These are phyloP conservation scores for Pseudomyrmex concolor DNA, from an alignment of 1,140 invertebrate genomes.

Conservation along the genomic window DNA sequence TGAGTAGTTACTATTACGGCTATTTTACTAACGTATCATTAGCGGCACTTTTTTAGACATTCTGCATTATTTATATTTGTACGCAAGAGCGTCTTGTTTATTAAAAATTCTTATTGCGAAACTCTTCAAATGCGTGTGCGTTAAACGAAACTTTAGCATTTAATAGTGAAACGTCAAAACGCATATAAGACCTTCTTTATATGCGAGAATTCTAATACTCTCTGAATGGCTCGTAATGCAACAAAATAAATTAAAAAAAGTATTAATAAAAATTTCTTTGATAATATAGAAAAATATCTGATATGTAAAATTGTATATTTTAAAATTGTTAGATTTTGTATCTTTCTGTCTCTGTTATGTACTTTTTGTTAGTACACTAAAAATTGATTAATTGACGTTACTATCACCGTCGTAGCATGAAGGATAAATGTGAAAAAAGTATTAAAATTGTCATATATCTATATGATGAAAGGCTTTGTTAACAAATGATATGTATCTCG, in stretches of 20 bases:
- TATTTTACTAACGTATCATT: conserved; percentile 71
- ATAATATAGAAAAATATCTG: neutral
- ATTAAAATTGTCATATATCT: neutral
- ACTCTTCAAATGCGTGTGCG: neutral
- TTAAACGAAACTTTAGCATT: neutral
- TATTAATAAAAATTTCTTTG: neutral
- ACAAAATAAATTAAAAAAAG: neutral
- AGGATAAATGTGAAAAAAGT: neutral
- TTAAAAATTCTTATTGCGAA: neutral
- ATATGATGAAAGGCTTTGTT: no score
- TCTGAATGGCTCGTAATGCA: neutral
- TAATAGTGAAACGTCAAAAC: neutral
- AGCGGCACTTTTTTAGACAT: conserved; percentile 75
- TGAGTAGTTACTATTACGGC: conserved; percentile 69
- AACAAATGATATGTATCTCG: no score
- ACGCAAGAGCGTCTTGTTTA: neutral
- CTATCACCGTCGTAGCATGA: conserved; percentile 11
- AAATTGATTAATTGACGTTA: neutral
- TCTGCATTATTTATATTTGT: conserved; percentile 28
- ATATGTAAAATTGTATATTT: neutral
- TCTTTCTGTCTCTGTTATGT: neutral
- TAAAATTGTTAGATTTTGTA: neutral
- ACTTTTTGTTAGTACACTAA: neutral
- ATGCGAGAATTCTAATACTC: neutral
- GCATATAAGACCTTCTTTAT: neutral